Percentiles rank a stretch among this genome's conserved stretches.
These are phyloP conservation scores for Volucella bombylans DNA, from an alignment of 2,888 invertebrate species.

Conservation along the genomic window DNA sequence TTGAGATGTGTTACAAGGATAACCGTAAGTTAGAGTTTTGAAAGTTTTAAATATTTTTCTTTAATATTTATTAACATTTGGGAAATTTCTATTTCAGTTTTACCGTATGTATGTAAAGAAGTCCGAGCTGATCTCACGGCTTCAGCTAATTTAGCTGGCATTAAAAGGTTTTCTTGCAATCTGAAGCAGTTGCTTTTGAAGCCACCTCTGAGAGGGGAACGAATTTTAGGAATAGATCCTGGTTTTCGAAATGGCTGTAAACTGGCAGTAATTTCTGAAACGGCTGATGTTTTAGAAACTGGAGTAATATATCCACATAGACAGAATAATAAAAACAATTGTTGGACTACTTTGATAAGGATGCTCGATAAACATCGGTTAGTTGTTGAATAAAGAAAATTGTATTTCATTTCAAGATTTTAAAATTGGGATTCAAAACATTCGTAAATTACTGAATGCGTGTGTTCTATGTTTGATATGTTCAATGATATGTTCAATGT, in stretches of 20 bases:
- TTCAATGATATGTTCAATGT: too few relatives aligned
- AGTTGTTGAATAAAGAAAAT: slow-evolving; percentile 61
- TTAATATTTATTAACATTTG: neutral
- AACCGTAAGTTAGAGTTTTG: slow-evolving; percentile 80
- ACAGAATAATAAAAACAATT: slow-evolving; percentile 78
- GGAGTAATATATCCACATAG: slow-evolving; percentile 87
- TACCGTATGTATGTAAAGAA: slow-evolving; percentile 87
- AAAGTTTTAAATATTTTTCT: neutral
- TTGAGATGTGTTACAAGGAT: slow-evolving; percentile 86
- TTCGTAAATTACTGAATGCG: too few relatives aligned
- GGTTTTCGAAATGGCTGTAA: slow-evolving; percentile 95
- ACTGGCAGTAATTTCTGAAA: slow-evolving; percentile 89
- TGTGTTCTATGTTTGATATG: too few relatives aligned
- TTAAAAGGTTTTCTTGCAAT: slow-evolving; percentile 92
- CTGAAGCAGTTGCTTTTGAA: slow-evolving; percentile 92
- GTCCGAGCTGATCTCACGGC: slow-evolving; percentile 89
- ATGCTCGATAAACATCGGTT: slow-evolving; percentile 85
- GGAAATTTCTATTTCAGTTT: slow-evolving; percentile 81
- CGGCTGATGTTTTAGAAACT: slow-evolving; percentile 87
- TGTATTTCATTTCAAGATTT: neutral
- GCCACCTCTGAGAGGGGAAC: slow-evolving; percentile 90
- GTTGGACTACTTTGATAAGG: slow-evolving; percentile 80
- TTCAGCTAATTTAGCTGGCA: slow-evolving; percentile 90
- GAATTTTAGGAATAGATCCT: slow-evolving; percentile 94
- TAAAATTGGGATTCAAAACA: neutral